Base-by-base conservation (phyloP, 2,888 invertebrate species). In the Lymantria dispar region DNA sequence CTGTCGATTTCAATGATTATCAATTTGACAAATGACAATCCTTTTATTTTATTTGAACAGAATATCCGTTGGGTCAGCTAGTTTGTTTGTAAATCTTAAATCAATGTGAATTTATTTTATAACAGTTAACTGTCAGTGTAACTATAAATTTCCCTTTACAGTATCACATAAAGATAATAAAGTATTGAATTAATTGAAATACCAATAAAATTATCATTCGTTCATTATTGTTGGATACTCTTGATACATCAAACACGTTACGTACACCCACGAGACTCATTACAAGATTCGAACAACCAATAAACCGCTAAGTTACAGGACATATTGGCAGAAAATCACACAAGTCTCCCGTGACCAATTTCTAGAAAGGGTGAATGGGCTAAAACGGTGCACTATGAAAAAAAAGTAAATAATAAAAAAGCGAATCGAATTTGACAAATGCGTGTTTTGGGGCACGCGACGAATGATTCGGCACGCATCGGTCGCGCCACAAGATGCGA, bases 391-490 rank as follows among this genome's bases (percentile, higher is more conserved):
- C 69, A 72, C 75, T 71, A 72, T 75, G 67, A 77, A 80, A 79
- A 82, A 38, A 8, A 79, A 83, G 84, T 81, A 86, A 88, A 89
- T 79, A 86, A 67, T 74, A 78, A 85, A 84, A 87, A 86, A 87
- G 85, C 87, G 85, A 67, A 69, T 78, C 90, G 78, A 89, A 90
- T 87, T 76, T 87, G 86, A 90, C 83, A 86, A 90, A 91, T 87
- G 85, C 79, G 71, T 89, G 87, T 87, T 90, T 86, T 83, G 82
- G 83, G 83, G 80, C 88, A 88, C 89, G 87, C 85, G 88, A 81
- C 87, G 68, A 52, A 54, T 63, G 68, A 82, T 87, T 80, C 50
- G 80, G 59, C 73, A 74, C 78, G 82, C 74, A 62, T 58, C 65
- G 74, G 60, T 66, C 70, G 73, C 68, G 62, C 48, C 61, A 61